These are phyloP conservation scores for Litocranius walleri DNA, from an alignment of 2,113 vertebrate species.

Conservation along the genomic window DNA sequence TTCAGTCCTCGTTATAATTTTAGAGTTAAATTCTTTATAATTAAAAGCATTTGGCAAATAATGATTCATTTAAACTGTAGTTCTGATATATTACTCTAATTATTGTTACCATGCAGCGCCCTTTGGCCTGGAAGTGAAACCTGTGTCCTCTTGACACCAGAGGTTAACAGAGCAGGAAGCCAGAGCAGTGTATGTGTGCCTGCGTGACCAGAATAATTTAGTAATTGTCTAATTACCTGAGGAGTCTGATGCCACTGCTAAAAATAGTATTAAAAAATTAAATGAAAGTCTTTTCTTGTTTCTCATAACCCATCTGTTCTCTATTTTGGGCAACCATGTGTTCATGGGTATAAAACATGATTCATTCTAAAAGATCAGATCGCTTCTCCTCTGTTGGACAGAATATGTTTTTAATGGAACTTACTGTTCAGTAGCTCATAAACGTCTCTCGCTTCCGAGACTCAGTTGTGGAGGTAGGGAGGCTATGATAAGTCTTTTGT, in stretches of 20 bases:
- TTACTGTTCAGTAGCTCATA: not conserved
- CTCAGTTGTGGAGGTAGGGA: not conserved
- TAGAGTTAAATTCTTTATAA: conserved; percentile 73
- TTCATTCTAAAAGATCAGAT: not conserved
- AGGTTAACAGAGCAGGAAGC: conserved; percentile 96
- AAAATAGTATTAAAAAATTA: conserved; percentile 90
- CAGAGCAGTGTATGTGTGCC: conserved; percentile 80
- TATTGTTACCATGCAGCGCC: conserved; percentile 88
- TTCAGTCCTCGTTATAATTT: conserved; percentile 12
- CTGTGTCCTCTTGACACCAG: conserved; percentile 85
- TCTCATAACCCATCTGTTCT: conserved; percentile 75
- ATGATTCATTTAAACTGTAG: conserved; percentile 79
- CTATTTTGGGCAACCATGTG: conserved; percentile 62
- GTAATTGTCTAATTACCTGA: conserved; percentile 93
- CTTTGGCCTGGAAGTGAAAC: conserved; percentile 95
- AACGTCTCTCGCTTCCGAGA: not conserved
- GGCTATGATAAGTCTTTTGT: not conserved
- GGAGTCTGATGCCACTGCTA: conserved; percentile 82
- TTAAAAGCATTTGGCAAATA: conserved; percentile 80
- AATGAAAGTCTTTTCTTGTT: conserved; percentile 68
- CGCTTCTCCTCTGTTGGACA: not conserved
- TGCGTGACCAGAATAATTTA: conserved; percentile 88
- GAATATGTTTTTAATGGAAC: not conserved
- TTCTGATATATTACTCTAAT: conserved; percentile 85
- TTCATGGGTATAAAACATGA: not conserved